A percentile compares a stretch with the other conserved stretches of the same genome.
phyloP scores from a whole-genome alignment of 2,113 vertebrate species.

The Alces alces region DNA sequence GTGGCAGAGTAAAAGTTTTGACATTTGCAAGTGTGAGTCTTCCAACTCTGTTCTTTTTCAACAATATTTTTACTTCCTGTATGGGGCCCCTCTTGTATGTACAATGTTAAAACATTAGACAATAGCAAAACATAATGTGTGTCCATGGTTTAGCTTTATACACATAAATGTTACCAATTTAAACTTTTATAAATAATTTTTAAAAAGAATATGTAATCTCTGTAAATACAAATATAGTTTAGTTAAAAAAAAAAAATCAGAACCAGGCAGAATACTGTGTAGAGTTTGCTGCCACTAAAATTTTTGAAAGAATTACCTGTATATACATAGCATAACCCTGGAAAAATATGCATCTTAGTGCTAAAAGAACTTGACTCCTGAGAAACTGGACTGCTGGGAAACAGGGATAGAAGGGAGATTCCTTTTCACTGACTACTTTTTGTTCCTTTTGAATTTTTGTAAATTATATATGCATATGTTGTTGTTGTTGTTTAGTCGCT shows the following conservation, averaged over 20 bases:
- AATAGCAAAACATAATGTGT: background rate
- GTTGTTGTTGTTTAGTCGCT: background rate
- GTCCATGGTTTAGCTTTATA: background rate
- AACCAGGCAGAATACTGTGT: background rate
- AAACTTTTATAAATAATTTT: slow-evolving; percentile 5
- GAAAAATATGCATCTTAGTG: background rate
- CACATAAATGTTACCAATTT: background rate
- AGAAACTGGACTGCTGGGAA: background rate
- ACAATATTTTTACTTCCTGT: background rate
- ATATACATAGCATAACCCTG: background rate
- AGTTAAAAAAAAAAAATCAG: background rate
- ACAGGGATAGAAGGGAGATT: background rate
- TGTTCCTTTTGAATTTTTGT: background rate
- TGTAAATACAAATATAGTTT: background rate
- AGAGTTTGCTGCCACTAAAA: background rate
- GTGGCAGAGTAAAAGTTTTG: background rate
- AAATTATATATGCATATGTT: background rate
- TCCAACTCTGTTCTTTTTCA: background rate
- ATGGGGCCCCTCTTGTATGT: background rate
- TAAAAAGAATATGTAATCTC: background rate
- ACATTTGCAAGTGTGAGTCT: background rate
- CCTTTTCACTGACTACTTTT: background rate
- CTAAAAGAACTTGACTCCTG: background rate
- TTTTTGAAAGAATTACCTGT: background rate
- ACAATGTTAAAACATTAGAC: background rate